A percentile compares a stretch with the other conserved stretches of the same genome.
phyloP scores from a whole-genome alignment of 1,140 invertebrate genomes.

The Lycorma delicatula region DNA sequence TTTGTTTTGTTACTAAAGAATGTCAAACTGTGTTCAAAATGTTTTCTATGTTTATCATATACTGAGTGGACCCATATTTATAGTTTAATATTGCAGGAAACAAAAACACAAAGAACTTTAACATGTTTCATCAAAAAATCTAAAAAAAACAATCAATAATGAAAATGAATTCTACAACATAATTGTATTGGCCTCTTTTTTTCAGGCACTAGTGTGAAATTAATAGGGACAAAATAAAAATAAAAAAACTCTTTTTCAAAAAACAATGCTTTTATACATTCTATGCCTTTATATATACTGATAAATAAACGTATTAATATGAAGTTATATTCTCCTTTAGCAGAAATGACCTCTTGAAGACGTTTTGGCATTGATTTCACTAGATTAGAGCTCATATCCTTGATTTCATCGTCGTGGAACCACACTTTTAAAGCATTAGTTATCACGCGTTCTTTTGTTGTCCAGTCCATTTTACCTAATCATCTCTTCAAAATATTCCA shows the following conservation, averaged over 20 bases:
- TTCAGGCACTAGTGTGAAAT: too few species aligned
- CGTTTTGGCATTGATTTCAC: not conserved
- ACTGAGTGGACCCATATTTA: too few species aligned
- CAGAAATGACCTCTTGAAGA: not conserved
- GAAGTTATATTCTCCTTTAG: not conserved
- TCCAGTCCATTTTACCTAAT: not conserved
- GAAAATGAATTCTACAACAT: too few species aligned
- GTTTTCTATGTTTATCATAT: too few species aligned
- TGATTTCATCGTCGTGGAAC: not conserved
- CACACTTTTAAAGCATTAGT: not conserved
- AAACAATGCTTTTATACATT: not conserved
- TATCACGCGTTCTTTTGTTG: too few species aligned
- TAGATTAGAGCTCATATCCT: not conserved
- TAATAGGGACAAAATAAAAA: not conserved
- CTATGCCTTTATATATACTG: not conserved
- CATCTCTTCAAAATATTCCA: not conserved
- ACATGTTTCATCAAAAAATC: too few species aligned
- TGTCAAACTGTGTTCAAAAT: too few species aligned
- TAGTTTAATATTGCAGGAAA: too few species aligned
- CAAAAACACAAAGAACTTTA: too few species aligned
- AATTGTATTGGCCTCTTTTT: too few species aligned
- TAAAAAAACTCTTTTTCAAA: not conserved
- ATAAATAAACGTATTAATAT: not conserved
- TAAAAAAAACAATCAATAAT: too few species aligned
- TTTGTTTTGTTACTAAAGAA: too few species aligned